Conservation (phyloP, 2,888 invertebrate species). For the Diarsia rubi region DNA sequence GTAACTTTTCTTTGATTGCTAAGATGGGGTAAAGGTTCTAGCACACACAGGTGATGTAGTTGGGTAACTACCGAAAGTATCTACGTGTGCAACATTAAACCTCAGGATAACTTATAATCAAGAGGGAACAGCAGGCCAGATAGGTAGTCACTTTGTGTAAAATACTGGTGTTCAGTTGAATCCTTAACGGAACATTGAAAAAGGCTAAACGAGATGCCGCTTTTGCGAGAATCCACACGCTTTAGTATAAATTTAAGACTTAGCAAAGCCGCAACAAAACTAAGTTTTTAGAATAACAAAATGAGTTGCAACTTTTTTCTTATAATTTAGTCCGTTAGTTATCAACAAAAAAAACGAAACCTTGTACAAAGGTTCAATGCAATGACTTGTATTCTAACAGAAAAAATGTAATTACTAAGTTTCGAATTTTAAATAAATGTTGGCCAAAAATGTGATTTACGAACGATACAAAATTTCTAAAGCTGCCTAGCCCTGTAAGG, state of each 20-base stretch:
- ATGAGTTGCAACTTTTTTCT: too few species aligned
- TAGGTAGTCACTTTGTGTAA: too few species aligned
- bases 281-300: background rate
- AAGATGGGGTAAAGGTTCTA: background rate
- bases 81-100: background rate
- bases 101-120: conserved; percentile 8
- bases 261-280: background rate
- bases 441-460: background rate
- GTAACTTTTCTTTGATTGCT: conserved; percentile 17
- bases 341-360: too few species aligned
- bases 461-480: too few species aligned
- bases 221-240: too few species aligned
- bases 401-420: background rate
- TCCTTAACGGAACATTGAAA: too few species aligned
- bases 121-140: too few species aligned
- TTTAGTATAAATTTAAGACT: too few species aligned
- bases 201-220: too few species aligned
- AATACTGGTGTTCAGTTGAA: too few species aligned
- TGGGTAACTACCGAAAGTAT: background rate
- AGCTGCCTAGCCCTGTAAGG: background rate
- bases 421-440: background rate
- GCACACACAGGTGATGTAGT: background rate
- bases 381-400: background rate
- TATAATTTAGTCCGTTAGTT: too few species aligned
- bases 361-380: background rate